Percentiles rank a stretch among this genome's conserved stretches.
Conservation (phyloP, 2,888 invertebrate genomes). For the Drosophila recens region DNA sequence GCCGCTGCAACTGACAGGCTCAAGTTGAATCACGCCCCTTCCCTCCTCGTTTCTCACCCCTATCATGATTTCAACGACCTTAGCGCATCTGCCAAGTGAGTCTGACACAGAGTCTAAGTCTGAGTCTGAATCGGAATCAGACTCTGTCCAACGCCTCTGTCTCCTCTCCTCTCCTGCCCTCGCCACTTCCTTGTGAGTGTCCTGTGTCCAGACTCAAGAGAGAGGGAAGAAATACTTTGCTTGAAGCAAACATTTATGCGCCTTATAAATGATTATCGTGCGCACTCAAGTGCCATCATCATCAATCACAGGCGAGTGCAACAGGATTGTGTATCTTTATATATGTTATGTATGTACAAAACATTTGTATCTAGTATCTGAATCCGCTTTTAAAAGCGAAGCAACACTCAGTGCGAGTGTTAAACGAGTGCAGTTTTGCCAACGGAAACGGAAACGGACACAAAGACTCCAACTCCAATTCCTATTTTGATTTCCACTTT, state of each 20-base stretch:
- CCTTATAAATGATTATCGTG: constrained; percentile 74
- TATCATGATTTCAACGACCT: constrained; percentile 58
- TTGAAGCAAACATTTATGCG: constrained; percentile 58
- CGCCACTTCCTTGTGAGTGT: not conserved
- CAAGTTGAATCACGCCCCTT: constrained; percentile 5
- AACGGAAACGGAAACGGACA: constrained; percentile 10
- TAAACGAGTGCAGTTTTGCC: constrained; percentile 36
- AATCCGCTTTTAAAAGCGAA: constrained; percentile 1
- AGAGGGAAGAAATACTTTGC: not conserved
- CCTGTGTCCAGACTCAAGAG: constrained; percentile 13
- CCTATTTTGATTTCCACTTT: not conserved
- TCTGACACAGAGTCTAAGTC: constrained; percentile 34
- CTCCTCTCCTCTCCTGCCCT: too few species aligned
- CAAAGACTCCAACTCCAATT: not conserved
- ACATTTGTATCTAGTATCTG: constrained; percentile 15
- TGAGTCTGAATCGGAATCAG: constrained; percentile 4
- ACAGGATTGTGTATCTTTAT: constrained; percentile 38
- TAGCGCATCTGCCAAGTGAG: constrained; percentile 42
- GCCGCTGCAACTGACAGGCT: constrained; percentile 66
- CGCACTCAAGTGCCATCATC: constrained; percentile 63
- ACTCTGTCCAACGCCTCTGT: constrained; percentile 12
- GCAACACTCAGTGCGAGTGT: constrained; percentile 2
- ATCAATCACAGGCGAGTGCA: constrained; percentile 71
- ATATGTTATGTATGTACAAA: not conserved
- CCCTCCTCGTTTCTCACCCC: not conserved